phyloP scores from a whole-genome alignment of 2,797 vertebrate genomes.

The Hybognathus amarus region DNA sequence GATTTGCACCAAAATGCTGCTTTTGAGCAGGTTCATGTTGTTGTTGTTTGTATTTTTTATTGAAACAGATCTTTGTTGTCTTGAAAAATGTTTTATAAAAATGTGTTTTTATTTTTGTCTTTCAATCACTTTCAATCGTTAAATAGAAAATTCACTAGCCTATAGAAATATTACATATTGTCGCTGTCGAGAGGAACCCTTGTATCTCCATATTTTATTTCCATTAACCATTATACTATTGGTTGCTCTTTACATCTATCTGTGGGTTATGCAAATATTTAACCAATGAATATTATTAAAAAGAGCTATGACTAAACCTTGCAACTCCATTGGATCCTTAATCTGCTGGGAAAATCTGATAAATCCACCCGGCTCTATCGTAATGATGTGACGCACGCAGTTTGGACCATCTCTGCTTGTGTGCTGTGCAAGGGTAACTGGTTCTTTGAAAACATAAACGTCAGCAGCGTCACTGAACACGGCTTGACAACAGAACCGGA shows the following conservation, averaged over 20 bases:
- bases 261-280: neutral
- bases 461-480: too few relatives aligned
- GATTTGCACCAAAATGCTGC: neutral
- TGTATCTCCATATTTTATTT: neutral
- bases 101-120: neutral
- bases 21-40: neutral
- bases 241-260: neutral
- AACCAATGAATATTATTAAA: neutral
- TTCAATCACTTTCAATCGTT: neutral
- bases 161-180: neutral
- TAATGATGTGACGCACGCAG: neutral
- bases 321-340: neutral
- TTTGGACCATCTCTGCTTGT: neutral
- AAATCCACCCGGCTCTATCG: neutral
- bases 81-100: neutral
- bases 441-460: too few relatives aligned
- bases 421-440: too few relatives aligned
- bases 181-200: neutral
- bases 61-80: neutral
- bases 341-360: neutral
- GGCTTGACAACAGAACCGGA: too few relatives aligned
- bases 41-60: neutral
- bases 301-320: neutral
- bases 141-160: neutral
- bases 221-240: neutral